A percentile compares a stretch with the other conserved stretches of the same genome.
phyloP scores from a whole-genome alignment of 2,113 vertebrate genomes.

The Eptesicus fuscus region DNA sequence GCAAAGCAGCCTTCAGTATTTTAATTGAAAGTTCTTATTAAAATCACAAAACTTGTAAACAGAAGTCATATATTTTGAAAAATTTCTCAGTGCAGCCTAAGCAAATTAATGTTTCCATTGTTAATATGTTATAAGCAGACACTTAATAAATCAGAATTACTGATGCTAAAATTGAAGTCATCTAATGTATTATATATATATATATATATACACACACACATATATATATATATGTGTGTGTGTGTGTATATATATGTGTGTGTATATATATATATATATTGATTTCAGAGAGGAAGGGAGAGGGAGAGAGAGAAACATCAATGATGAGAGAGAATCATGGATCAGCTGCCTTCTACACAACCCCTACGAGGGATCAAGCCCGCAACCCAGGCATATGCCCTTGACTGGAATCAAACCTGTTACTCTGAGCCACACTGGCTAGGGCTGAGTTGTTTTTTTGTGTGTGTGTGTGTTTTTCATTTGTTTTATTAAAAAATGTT shows the following conservation, averaged over 20 bases:
- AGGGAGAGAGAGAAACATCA: too few relatives aligned
- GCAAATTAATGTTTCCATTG: background rate
- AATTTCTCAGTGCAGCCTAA: background rate
- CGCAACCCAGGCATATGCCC: too few relatives aligned
- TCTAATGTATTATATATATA: background rate
- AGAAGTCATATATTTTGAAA: background rate
- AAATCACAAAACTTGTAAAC: constrained; percentile 25
- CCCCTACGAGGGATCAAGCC: too few relatives aligned
- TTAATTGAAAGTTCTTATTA: constrained; percentile 21
- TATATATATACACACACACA: too few relatives aligned
- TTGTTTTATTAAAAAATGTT: background rate
- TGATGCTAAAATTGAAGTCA: constrained; percentile 33
- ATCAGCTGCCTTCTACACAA: too few relatives aligned
- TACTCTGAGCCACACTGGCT: too few relatives aligned
- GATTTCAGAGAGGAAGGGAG: too few relatives aligned
- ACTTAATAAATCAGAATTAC: background rate
- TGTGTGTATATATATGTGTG: too few relatives aligned
- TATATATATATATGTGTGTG: too few relatives aligned
- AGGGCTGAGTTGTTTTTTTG: background rate
- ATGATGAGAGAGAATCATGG: too few relatives aligned
- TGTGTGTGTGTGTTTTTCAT: background rate
- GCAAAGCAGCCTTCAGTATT: constrained; percentile 2
- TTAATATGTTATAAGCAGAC: background rate
- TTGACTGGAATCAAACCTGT: too few relatives aligned
- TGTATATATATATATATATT: too few relatives aligned